Base-by-base conservation (phyloP, 2,888 invertebrate genomes). In the Drosophila gaucha region DNA sequence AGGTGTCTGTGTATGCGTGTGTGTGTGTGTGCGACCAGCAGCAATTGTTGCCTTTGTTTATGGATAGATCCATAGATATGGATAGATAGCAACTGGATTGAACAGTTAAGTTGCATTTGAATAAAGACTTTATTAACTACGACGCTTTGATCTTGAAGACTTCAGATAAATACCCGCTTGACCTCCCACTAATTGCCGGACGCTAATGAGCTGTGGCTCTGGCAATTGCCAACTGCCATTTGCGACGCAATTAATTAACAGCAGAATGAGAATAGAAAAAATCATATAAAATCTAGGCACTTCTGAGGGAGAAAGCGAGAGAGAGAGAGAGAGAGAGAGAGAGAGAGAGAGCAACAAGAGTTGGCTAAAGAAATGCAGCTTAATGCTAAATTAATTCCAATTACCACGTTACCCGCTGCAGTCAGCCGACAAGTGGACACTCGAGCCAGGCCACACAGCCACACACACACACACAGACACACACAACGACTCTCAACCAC, bases 381-480 rank as follows among this genome's bases (percentile, higher is more conserved):
- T 84, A 86, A 85, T 86, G 85, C 86, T 85, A 82, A 86, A 86
- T 86, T 85, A 86, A 86, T 86, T 87, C 85, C 85, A 86, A 86
- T 86, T 86, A 86, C 87, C 80, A 78, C 79, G 52, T 59, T 57
- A 41, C 41, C 41, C 24, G 41, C 51, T 33, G 46, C 52, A 52
- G 49, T 35, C 49, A 36, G 54, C 46, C 39, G 52, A 38, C 58
- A 72, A 67, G 64, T 73, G 74, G 74, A 72, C 78, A 72, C 78
- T 75, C 68, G 46, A 66, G 67, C 57, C 39, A 44, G 49, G 54
- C 59, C 54, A 54, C n/a, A n/a, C n/a, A 39, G 35, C 50, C 51
- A 41, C 10, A 39, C 54, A 54, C 35, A 50, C 57, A 38, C 41
- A 26, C 10, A 12, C 49, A 28, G 28, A 47, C 33, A 57, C 51